Evolutionary conservation across 2,797 vertebrate genomes (phyloP).

Genomic region (Lycodopsis pacificus): DNA sequence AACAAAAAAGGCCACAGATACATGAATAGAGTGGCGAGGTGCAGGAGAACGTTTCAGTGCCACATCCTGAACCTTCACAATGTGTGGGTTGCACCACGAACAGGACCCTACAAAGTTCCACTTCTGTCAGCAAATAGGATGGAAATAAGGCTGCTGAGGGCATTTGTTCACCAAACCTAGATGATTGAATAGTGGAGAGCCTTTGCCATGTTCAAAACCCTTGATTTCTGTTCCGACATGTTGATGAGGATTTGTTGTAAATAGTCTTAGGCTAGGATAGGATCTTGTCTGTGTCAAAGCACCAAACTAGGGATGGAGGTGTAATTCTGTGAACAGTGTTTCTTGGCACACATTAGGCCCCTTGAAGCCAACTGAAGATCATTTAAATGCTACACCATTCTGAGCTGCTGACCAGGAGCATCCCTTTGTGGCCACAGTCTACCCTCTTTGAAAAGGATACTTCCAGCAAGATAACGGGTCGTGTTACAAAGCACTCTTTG

Average conservation of each 20-base stretch:
- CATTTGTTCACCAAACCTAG: slow-evolving; percentile 16
- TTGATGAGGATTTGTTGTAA: slow-evolving; percentile 20
- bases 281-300: slow-evolving; percentile 22
- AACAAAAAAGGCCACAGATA: slow-evolving; percentile 38
- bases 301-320: slow-evolving; percentile 20
- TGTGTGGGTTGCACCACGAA: slow-evolving; percentile 29
- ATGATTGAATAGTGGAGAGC: slow-evolving; percentile 8
- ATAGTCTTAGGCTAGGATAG: slow-evolving; percentile 1
- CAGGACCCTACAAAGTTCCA: slow-evolving; percentile 13
- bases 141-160: slow-evolving; percentile 35
- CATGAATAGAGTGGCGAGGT: slow-evolving; percentile 38
- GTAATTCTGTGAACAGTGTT: slow-evolving; percentile 40
- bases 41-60: slow-evolving; percentile 22
- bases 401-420: slow-evolving; percentile 54
- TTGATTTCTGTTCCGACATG: slow-evolving; percentile 13
- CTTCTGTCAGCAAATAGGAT: slow-evolving; percentile 25
- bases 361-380: slow-evolving; percentile 51
- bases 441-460: slow-evolving; percentile 48
- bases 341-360: slow-evolving; percentile 47
- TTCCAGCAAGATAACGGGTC: slow-evolving; percentile 49
- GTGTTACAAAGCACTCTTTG: slow-evolving; percentile 52
- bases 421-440: slow-evolving; percentile 48
- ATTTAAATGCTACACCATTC: slow-evolving; percentile 65
- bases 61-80: slow-evolving; percentile 60
- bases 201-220: slow-evolving; percentile 23